Conservation (phyloP, 2,888 invertebrate species). For the Polydrusus cervinus region DNA sequence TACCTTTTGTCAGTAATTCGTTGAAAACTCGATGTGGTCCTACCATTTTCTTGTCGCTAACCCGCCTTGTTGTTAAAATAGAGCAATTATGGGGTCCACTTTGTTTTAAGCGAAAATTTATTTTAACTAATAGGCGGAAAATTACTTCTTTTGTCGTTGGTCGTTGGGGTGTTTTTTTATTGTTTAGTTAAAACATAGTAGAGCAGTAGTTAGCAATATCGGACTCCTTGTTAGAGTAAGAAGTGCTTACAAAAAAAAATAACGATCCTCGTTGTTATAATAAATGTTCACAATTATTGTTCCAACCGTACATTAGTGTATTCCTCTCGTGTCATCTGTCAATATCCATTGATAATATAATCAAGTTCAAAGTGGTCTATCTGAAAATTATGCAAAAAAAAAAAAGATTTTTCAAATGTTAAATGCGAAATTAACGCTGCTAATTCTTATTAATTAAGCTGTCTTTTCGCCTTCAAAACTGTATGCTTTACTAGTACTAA, state of each 20-base stretch:
- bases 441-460: background rate
- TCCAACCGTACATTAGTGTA: background rate
- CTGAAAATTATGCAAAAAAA: background rate
- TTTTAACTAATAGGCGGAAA: background rate
- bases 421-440: background rate
- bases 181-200: no score
- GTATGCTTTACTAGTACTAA: no score
- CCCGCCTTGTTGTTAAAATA: background rate
- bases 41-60: background rate
- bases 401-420: background rate
- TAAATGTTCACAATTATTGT: background rate
- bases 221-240: no score
- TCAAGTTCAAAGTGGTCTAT: background rate
- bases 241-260: no score
- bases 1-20: background rate
- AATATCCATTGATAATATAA: slow-evolving; percentile 1
- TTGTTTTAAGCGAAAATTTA: background rate
- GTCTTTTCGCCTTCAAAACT: no score
- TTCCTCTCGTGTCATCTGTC: background rate
- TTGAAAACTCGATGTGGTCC: background rate
- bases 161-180: no score
- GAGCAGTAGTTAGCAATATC: no score
- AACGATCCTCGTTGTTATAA: no score
- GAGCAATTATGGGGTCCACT: slow-evolving; percentile 5
- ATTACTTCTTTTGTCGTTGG: background rate